phyloP scores from a whole-genome alignment of 1,140 invertebrate genomes.

The Megalopta genalis region DNA sequence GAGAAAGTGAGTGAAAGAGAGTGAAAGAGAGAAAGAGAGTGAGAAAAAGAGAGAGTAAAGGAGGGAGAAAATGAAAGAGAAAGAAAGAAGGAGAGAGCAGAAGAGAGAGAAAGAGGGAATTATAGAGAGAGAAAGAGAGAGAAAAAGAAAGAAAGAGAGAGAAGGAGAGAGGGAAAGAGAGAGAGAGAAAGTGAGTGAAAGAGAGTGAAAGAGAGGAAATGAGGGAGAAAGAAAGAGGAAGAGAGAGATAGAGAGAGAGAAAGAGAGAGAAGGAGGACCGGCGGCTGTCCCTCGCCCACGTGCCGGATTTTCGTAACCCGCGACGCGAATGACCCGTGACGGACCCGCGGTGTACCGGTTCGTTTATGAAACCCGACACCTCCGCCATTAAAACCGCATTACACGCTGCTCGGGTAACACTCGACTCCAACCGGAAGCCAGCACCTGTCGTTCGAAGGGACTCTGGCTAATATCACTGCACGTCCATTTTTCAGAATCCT shows the following conservation, averaged over 20 bases:
- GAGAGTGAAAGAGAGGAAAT: background rate
- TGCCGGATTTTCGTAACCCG: conserved; percentile 38
- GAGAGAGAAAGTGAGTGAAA: background rate
- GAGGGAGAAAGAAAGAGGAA: no score
- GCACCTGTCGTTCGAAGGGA: conserved; percentile 29
- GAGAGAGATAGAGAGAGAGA: background rate
- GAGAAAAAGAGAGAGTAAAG: no score
- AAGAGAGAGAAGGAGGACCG: background rate
- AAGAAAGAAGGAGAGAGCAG: background rate
- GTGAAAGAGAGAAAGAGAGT: background rate
- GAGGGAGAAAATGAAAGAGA: no score
- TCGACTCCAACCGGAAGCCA: conserved; percentile 32
- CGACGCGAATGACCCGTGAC: conserved; percentile 39
- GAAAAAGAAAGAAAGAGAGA: background rate
- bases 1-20: background rate
- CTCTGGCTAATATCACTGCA: background rate
- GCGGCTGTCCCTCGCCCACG: conserved; percentile 28
- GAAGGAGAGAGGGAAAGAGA: background rate
- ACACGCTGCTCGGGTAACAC: conserved; percentile 20
- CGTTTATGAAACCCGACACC: conserved; percentile 42
- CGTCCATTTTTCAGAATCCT: no score
- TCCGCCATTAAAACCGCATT: conserved; percentile 43
- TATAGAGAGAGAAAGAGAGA: background rate
- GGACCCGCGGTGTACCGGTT: conserved; percentile 22
- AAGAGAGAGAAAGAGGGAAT: no score